These are phyloP conservation scores for Darevskia nairensis DNA, from an alignment of 2,797 vertebrate species.

Conservation along the genomic window DNA sequence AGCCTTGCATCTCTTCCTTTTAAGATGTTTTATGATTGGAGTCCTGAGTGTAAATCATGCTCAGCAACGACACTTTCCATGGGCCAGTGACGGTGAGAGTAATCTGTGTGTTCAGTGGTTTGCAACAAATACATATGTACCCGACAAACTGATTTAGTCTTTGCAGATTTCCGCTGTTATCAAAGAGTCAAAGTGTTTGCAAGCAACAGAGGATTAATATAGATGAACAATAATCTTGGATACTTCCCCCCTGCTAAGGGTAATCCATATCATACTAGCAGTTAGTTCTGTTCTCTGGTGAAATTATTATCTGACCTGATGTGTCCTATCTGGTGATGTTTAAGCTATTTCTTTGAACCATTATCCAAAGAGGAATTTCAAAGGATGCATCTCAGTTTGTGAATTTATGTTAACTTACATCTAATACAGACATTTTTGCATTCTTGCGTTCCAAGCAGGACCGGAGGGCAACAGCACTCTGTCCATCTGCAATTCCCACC, in stretches of 20 bases:
- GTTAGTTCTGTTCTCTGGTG: neutral
- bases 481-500: too few relatives aligned
- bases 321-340: neutral
- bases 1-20: conserved; percentile 39
- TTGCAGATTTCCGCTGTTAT: conserved; percentile 39
- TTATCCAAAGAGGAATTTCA: neutral
- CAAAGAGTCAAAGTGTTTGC: conserved; percentile 37
- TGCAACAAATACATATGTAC: conserved; percentile 19
- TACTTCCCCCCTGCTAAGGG: neutral
- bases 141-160: conserved; percentile 37
- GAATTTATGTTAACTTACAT: neutral
- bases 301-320: fast-evolving
- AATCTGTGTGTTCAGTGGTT: conserved; percentile 48
- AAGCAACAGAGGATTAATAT: conserved; percentile 32
- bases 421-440: too few relatives aligned
- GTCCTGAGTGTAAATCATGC: conserved; percentile 52
- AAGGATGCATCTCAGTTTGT: neutral
- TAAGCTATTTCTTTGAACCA: neutral
- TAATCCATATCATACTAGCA: neutral
- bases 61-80: conserved; percentile 45
- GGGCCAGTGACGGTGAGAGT: conserved; percentile 31
- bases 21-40: conserved; percentile 58
- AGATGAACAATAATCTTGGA: conserved; percentile 23
- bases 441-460: too few relatives aligned
- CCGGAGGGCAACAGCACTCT: too few relatives aligned